These are phyloP conservation scores for Eunapius fragilis DNA, from an alignment of 37 sponge, comb jelly and placozoan species.

Conservation along the genomic window DNA sequence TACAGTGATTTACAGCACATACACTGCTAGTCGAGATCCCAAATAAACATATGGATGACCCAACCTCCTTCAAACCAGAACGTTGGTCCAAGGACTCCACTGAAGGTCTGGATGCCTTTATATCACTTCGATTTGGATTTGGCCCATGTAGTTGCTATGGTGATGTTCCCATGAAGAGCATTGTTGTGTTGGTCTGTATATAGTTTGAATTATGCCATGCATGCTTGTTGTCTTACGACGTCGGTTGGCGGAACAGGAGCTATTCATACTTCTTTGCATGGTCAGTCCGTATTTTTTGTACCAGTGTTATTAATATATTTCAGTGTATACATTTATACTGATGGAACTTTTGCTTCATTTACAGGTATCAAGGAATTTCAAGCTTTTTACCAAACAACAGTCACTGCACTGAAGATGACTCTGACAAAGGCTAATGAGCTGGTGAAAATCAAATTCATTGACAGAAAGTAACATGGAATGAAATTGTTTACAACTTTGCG, in stretches of 20 bases:
- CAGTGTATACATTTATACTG: too few relatives aligned
- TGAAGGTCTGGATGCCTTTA: slow-evolving; percentile 10
- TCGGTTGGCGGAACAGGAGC: background rate
- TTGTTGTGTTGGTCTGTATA: background rate
- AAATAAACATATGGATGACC: slow-evolving; percentile 10
- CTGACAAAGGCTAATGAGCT: background rate
- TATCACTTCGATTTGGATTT: slow-evolving; percentile 45
- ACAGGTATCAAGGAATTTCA: background rate
- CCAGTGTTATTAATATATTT: too few relatives aligned
- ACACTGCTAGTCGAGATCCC: slow-evolving; percentile 18
- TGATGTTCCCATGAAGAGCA: background rate
- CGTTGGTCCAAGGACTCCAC: slow-evolving; percentile 31
- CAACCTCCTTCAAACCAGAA: slow-evolving; percentile 38
- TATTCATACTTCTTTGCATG: background rate
- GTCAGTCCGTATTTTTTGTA: background rate
- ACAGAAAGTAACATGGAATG: background rate
- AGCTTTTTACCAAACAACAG: background rate
- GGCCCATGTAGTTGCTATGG: slow-evolving; percentile 57
- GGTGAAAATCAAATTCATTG: background rate
- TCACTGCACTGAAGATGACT: background rate
- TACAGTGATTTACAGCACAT: background rate
- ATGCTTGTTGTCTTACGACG: background rate
- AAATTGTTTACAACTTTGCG: too few relatives aligned
- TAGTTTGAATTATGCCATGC: background rate
- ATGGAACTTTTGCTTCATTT: background rate